Evolutionary conservation across 2,888 invertebrate genomes (phyloP).

Genomic region (Mimachlamys varia): DNA sequence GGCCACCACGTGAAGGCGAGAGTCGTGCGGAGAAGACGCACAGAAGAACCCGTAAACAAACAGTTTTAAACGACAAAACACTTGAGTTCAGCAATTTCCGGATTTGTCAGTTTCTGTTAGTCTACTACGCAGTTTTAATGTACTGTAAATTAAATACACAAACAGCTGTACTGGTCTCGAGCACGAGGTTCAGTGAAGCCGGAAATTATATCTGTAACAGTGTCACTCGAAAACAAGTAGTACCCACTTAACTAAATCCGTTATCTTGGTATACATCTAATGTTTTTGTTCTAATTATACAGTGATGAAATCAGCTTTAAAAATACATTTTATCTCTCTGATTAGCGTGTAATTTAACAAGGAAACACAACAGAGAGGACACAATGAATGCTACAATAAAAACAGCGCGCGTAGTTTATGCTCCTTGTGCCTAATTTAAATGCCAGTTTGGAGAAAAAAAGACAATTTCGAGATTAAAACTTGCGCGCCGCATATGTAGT

Average conservation of each 20-base stretch:
- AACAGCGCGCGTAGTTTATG: not conserved
- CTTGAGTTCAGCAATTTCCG: slow-evolving; percentile 19
- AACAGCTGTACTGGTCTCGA: not conserved
- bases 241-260: not conserved
- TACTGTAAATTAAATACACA: not conserved
- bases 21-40: not conserved
- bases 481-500: not conserved
- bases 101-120: slow-evolving; percentile 8
- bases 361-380: too few species aligned
- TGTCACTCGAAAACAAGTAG: not conserved
- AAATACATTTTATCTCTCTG: not conserved
- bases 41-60: not conserved
- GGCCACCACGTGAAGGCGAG: not conserved
- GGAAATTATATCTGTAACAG: not conserved
- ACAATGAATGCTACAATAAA: too few species aligned
- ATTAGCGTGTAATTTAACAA: not conserved
- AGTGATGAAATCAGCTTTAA: not conserved
- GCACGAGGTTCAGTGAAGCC: not conserved
- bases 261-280: not conserved
- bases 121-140: not conserved
- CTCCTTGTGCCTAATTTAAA: not conserved
- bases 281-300: slow-evolving; percentile 34
- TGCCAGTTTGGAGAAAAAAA: not conserved
- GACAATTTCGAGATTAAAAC: not conserved
- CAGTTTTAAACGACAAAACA: not conserved